Conservation (phyloP, 2,113 vertebrate species). For the Pachycephala philippinensis region DNA sequence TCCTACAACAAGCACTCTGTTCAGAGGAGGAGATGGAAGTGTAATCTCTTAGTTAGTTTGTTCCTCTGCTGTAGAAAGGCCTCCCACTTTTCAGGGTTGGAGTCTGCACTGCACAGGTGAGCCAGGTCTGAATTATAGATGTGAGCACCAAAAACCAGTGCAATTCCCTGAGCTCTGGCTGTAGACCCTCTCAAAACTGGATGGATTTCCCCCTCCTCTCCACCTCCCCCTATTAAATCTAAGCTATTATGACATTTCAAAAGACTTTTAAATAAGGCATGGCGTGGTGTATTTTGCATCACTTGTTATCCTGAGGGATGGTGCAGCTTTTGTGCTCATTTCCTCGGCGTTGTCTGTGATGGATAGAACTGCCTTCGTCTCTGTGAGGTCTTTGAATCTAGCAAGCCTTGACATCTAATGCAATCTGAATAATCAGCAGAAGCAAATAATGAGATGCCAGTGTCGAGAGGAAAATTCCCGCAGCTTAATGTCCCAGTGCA, state of each 20-base stretch:
- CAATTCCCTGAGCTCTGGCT: not conserved
- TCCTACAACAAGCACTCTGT: not conserved
- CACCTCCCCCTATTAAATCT: not conserved
- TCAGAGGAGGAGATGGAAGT: not conserved
- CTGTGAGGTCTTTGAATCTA: constrained; percentile 25
- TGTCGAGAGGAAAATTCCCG: constrained; percentile 37
- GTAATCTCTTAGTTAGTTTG: not conserved
- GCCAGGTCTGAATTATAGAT: not conserved
- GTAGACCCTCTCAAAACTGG: not conserved
- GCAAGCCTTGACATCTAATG: constrained; percentile 36
- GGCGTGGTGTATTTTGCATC: not conserved
- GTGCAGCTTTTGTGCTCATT: not conserved
- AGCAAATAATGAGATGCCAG: constrained; percentile 38
- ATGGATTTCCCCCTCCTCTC: not conserved
- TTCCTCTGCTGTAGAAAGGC: not conserved
- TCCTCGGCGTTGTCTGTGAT: not conserved
- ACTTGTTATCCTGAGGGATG: not conserved
- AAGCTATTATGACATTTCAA: not conserved
- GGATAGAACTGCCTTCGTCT: not conserved
- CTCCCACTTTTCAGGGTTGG: not conserved
- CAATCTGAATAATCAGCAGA: constrained; percentile 54
- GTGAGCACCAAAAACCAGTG: not conserved
- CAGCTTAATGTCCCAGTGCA: constrained; percentile 29
- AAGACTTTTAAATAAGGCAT: not conserved
- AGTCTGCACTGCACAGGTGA: not conserved